phyloP scores from a whole-genome alignment of 2,113 vertebrate genomes.

The Oncorhynchus tshawytscha region DNA sequence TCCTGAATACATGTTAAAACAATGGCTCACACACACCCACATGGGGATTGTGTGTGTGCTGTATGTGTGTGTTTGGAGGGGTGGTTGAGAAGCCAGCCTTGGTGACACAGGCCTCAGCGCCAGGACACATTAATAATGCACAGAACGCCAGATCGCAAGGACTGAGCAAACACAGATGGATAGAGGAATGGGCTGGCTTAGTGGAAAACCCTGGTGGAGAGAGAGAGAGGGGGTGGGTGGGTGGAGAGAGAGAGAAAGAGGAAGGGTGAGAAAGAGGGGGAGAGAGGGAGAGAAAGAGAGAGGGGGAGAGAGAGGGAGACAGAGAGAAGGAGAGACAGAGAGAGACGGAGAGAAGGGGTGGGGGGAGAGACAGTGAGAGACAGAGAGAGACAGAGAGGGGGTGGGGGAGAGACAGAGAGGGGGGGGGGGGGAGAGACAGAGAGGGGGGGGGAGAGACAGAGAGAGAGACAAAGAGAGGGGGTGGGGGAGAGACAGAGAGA shows the following conservation, averaged over 20 bases:
- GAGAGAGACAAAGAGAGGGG: background rate
- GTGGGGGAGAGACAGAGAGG: no score
- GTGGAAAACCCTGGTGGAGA: background rate
- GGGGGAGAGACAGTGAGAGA: background rate
- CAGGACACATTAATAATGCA: constrained; percentile 75
- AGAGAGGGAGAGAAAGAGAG: background rate
- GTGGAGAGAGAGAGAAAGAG: background rate
- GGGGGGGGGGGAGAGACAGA: no score
- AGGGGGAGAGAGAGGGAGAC: background rate
- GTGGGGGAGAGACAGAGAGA: constrained; percentile 1
- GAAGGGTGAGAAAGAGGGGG: background rate
- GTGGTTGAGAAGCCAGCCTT: constrained; percentile 27
- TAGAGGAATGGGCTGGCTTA: constrained; percentile 37
- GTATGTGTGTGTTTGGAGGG: constrained; percentile 19
- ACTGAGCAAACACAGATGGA: constrained; percentile 75
- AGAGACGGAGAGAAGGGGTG: no score
- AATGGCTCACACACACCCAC: background rate
- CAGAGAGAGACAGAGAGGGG: no score
- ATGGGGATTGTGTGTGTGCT: background rate
- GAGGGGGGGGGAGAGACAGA: background rate
- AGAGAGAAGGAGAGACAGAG: background rate
- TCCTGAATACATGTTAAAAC: background rate
- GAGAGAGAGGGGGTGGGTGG: background rate
- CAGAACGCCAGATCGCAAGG: constrained; percentile 54
- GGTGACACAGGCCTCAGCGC: background rate